A percentile compares a stretch with the other conserved stretches of the same genome.
Conservation (phyloP, 2,888 invertebrate species). For the Dryobota labecula region DNA sequence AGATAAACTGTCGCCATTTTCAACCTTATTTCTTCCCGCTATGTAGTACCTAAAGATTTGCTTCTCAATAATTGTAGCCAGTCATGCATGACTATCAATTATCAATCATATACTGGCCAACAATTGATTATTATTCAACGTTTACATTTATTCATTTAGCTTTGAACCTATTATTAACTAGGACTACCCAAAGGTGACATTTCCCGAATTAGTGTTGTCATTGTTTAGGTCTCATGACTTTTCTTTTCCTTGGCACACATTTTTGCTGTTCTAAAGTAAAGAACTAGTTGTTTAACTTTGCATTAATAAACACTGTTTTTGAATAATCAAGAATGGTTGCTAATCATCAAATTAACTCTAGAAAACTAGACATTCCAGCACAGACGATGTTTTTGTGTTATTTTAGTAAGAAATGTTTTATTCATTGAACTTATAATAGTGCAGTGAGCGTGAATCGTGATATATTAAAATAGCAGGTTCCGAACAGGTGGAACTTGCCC, state of each 20-base stretch:
- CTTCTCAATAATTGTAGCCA: slow-evolving; percentile 62
- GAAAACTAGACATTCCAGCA: slow-evolving; percentile 19
- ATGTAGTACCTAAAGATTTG: too few species aligned
- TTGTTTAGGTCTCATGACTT: slow-evolving; percentile 22
- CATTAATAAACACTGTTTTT: slow-evolving; percentile 15
- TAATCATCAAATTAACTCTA: slow-evolving; percentile 15
- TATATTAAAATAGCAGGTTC: slow-evolving; percentile 74
- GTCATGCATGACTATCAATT: slow-evolving; percentile 71
- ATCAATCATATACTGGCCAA: slow-evolving; percentile 66
- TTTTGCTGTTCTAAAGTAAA: slow-evolving; percentile 9
- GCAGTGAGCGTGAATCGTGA: slow-evolving; percentile 65
- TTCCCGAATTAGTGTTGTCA: slow-evolving; percentile 16
- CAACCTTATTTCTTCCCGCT: too few species aligned
- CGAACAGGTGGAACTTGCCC: slow-evolving; percentile 76
- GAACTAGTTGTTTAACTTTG: slow-evolving; percentile 19
- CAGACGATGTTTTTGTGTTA: slow-evolving; percentile 33
- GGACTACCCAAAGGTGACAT: slow-evolving; percentile 34
- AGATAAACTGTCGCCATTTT: too few species aligned
- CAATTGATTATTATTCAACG: slow-evolving; percentile 65
- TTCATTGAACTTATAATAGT: slow-evolving; percentile 64
- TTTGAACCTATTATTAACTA: slow-evolving; percentile 31
- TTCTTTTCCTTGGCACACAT: slow-evolving; percentile 30
- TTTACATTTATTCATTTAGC: slow-evolving; percentile 50
- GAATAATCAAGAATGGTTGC: slow-evolving; percentile 5
- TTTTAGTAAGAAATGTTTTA: slow-evolving; percentile 55